phyloP scores from a whole-genome alignment of 2,888 invertebrate species.

The Sesia apiformis region DNA sequence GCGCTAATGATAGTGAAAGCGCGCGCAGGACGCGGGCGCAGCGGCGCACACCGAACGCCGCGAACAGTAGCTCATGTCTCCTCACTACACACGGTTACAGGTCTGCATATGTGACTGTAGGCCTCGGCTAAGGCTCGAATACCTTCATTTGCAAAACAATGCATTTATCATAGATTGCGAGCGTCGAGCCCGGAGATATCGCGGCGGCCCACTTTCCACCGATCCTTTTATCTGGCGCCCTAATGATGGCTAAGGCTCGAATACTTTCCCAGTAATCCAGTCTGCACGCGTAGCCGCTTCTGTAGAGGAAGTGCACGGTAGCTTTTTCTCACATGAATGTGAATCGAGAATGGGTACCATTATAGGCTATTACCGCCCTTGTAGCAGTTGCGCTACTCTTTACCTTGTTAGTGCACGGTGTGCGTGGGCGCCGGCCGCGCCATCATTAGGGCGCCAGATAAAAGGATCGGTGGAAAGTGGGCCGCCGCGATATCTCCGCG shows the following conservation, averaged over 20 bases:
- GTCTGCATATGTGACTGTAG: too few relatives aligned
- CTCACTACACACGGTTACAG: too few relatives aligned
- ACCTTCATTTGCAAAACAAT: slow-evolving; percentile 1
- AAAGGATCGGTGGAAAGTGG: neutral
- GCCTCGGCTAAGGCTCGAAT: too few relatives aligned
- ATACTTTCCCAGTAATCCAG: too few relatives aligned
- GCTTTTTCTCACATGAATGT: too few relatives aligned
- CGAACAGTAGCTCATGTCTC: too few relatives aligned
- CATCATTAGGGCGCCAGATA: neutral
- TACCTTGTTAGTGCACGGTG: too few relatives aligned
- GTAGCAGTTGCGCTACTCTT: too few relatives aligned
- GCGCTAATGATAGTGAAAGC: slow-evolving; percentile 53
- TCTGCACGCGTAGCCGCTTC: too few relatives aligned
- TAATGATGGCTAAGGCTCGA: neutral
- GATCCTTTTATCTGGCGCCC: neutral
- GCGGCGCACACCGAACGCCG: slow-evolving; percentile 3
- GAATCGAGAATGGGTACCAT: too few relatives aligned
- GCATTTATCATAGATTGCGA: neutral
- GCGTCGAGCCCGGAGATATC: neutral
- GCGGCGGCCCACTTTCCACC: slow-evolving; percentile 1
- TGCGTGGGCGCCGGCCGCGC: neutral
- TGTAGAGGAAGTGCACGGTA: too few relatives aligned
- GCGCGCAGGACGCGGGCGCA: slow-evolving; percentile 16
- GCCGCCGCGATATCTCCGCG: slow-evolving; percentile 1
- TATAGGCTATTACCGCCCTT: too few relatives aligned